phyloP scores from a whole-genome alignment of 2,113 vertebrate genomes.

The Sander vitreus region DNA sequence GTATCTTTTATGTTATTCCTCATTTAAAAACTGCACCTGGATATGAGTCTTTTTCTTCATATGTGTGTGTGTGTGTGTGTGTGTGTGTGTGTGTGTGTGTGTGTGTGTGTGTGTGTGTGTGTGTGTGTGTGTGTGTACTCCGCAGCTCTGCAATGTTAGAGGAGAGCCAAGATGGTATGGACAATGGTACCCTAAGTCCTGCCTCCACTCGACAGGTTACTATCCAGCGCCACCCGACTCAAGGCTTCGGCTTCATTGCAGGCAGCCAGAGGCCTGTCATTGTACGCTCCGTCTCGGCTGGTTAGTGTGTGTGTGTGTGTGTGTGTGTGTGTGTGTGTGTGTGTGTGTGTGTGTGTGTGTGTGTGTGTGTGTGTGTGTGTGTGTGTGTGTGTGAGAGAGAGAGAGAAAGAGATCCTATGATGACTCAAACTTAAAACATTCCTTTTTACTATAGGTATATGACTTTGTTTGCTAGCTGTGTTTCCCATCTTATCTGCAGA shows the following conservation, averaged over 20 bases:
- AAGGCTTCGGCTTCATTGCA: conserved; percentile 96
- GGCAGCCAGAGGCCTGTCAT: conserved; percentile 95
- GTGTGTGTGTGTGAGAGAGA: background rate
- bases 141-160: conserved; percentile 94
- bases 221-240: conserved; percentile 89
- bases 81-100: background rate
- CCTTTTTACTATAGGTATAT: conserved; percentile 8
- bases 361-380: too few relatives aligned
- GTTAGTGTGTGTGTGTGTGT: conserved; percentile 76
- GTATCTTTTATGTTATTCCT: background rate
- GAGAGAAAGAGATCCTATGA: background rate
- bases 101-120: background rate
- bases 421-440: background rate
- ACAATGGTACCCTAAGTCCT: conserved; percentile 94
- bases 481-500: conserved; percentile 79
- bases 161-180: conserved; percentile 92
- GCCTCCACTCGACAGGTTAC: conserved; percentile 93
- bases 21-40: background rate
- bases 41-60: background rate
- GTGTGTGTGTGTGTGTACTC: conserved; percentile 6
- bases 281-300: conserved; percentile 93
- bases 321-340: background rate
- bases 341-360: background rate
- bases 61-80: background rate
- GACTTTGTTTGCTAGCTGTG: conserved; percentile 21